phyloP scores from a whole-genome alignment of 2,797 vertebrate species.

The Anisognathus igniventris region DNA sequence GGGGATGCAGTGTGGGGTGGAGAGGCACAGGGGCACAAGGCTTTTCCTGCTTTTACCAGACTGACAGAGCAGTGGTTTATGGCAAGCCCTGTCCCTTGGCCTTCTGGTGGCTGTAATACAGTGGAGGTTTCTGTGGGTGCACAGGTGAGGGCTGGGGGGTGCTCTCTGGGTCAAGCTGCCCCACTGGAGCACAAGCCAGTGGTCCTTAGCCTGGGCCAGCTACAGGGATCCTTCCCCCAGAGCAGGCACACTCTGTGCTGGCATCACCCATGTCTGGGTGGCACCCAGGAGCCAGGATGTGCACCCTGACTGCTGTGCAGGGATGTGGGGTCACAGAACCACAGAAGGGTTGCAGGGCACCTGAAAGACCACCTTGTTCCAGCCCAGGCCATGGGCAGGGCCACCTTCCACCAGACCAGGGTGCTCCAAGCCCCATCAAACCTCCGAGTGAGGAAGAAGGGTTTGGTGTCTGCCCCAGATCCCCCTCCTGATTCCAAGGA shows the following conservation, averaged over 20 bases:
- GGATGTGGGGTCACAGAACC: background rate
- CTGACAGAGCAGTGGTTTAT: background rate
- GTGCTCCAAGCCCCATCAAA: background rate
- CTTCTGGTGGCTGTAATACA: background rate
- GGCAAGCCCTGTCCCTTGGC: background rate
- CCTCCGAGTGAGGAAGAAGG: background rate
- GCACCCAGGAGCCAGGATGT: background rate
- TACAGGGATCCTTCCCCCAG: background rate
- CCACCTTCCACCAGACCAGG: background rate
- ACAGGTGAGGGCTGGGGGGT: background rate
- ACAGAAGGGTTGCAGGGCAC: background rate
- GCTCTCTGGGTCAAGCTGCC: background rate
- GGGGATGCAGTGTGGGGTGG: background rate
- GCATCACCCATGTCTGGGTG: accelerated
- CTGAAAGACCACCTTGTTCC: background rate
- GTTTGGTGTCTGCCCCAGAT: background rate
- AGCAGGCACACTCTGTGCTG: background rate
- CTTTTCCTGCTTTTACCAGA: background rate
- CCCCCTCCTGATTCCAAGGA: background rate
- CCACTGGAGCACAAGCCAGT: background rate
- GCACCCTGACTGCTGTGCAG: background rate
- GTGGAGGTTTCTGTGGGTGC: background rate
- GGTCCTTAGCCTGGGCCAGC: background rate
- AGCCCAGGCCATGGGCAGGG: background rate
- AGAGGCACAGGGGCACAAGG: background rate